Base-by-base conservation (phyloP, 2,888 invertebrate species). In the Notodonta ziczac region DNA sequence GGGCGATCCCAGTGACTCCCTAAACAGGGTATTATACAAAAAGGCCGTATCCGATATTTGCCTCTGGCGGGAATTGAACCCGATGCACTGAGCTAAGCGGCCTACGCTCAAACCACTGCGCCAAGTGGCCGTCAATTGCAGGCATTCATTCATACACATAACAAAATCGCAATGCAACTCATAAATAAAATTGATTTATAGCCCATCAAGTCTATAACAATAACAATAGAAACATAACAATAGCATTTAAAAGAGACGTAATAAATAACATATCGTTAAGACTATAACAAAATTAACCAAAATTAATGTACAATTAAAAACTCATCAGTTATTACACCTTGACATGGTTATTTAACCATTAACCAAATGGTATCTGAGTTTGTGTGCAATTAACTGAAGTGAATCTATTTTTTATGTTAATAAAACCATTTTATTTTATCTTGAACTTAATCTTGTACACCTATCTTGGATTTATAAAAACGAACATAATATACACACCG, bases 361-460 rank as follows among this genome's bases (percentile, higher is more conserved):
- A 40, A 40, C 40, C 14, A 40, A 55, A 55, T 40, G n/a, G 13
- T 55, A 9, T n/a, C 5, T 35, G 0, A 13, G 13, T n/a, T 16
- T 55, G 13, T n/a, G 39, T 53, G 55, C 39, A 55, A 55, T 55
- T 55, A 55, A 55, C 40, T 40, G n/a, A 40, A 55, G n/a, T 14
- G 40, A 55, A 40, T 16, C 40, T 14, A 6, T 9, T 55, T 9
- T 14, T 40, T 40, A 55, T 55, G 55, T 40, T 39, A 55, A 53
- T 35, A 35, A 12, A 53, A 24, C 51, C 12, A 6, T 5, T 51
- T 51, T 12, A 24, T 8, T 51, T 7, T 51, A 16, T 9, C 42
- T 42, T 40, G 1, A 40, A 24, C 24, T 24, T 24, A 24, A 24
- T 24, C 24, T 24, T 24, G 24, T 24, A 24, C 24, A 24, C 24